Percentiles rank a stretch among this genome's conserved stretches.
Conservation (phyloP, 1,140 invertebrate genomes). For the Drosophila pachea region DNA sequence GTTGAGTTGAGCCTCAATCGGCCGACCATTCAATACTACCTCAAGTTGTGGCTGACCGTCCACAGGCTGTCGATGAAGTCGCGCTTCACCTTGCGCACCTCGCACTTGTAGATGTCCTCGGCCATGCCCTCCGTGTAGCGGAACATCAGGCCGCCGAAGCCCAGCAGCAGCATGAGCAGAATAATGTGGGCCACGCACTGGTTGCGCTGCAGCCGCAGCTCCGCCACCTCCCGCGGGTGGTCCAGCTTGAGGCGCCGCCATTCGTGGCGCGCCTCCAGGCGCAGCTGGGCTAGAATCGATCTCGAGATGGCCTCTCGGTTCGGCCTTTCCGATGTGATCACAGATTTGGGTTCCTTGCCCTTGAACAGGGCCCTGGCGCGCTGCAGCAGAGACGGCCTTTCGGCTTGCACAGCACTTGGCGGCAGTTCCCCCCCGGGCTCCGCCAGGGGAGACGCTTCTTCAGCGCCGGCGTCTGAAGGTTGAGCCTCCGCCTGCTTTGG, state of each 20-base stretch:
- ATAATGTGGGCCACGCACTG: slow-evolving; percentile 84
- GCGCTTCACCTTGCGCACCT: slow-evolving; percentile 90
- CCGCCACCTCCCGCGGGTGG: slow-evolving; percentile 80
- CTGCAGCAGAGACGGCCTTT: slow-evolving; percentile 15
- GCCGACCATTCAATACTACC: slow-evolving; percentile 56
- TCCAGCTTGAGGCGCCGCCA: slow-evolving; percentile 82
- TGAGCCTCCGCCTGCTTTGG: no score
- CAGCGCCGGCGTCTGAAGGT: no score
- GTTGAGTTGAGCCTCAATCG: background rate
- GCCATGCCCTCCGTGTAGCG: slow-evolving; percentile 89
- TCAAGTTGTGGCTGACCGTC: slow-evolving; percentile 87
- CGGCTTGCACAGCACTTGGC: no score
- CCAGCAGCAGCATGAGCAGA: slow-evolving; percentile 85
- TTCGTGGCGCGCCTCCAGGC: slow-evolving; percentile 75
- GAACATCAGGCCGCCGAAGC: slow-evolving; percentile 88
- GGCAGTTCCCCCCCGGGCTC: no score
- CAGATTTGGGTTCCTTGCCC: slow-evolving; percentile 4
- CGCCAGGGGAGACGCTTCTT: background rate
- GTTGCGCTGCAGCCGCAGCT: slow-evolving; percentile 82
- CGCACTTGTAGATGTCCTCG: slow-evolving; percentile 92
- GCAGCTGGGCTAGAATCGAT: slow-evolving; percentile 44
- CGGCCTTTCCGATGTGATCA: background rate
- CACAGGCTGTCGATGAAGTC: slow-evolving; percentile 91
- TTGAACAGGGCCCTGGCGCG: slow-evolving; percentile 36
- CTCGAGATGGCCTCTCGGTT: slow-evolving; percentile 11